These are phyloP conservation scores for Saxidomus purpurata DNA, from an alignment of 1,140 invertebrate species.

Conservation along the genomic window DNA sequence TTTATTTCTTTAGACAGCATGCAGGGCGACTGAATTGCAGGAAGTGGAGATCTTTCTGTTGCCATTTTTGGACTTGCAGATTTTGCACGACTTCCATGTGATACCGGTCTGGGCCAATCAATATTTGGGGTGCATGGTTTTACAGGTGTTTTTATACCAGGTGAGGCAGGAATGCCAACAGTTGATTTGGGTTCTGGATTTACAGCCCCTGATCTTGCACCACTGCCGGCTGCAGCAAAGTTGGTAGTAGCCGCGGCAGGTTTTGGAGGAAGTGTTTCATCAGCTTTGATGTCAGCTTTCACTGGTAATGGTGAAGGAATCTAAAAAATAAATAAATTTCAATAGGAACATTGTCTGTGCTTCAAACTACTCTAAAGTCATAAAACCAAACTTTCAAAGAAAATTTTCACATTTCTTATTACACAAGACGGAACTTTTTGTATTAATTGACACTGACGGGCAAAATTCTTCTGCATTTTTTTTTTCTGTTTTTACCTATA, in stretches of 20 bases:
- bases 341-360: too few relatives aligned
- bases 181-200: conserved; percentile 49
- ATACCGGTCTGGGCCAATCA: conserved; percentile 59
- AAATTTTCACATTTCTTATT: too few relatives aligned
- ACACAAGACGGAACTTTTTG: too few relatives aligned
- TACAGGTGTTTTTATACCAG: conserved; percentile 42
- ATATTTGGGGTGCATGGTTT: conserved; percentile 62
- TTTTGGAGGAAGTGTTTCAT: conserved; percentile 49
- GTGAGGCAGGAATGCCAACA: conserved; percentile 42
- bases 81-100: conserved; percentile 47
- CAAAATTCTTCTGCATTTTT: too few relatives aligned
- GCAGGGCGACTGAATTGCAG: conserved; percentile 39
- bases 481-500: too few relatives aligned
- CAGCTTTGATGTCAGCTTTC: conserved; percentile 53
- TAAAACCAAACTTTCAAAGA: too few relatives aligned
- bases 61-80: conserved; percentile 50
- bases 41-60: conserved; percentile 33
- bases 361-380: too few relatives aligned
- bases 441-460: too few relatives aligned
- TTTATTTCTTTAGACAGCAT: conserved; percentile 27
- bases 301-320: conserved; percentile 65
- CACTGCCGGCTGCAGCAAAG: not conserved
- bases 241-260: not conserved
- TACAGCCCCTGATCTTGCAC: conserved; percentile 44
- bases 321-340: conserved; percentile 38